Base-by-base conservation (phyloP, 2,888 invertebrate genomes). In the Eugnorisma glareosa region DNA sequence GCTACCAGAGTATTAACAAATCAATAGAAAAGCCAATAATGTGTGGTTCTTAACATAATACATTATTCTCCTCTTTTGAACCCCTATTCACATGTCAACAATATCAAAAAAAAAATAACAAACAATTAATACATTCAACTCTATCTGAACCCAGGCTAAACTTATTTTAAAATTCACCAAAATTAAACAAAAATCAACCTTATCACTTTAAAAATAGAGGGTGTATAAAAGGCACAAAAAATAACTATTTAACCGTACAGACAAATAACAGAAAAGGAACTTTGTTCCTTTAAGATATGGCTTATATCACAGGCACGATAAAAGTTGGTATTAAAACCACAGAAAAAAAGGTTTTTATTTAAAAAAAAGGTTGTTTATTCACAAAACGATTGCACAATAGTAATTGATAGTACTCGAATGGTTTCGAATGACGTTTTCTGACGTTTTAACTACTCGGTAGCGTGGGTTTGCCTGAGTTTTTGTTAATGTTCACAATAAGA, bases 331-430 rank as follows among this genome's bases (percentile, higher is more conserved):
- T 28, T 57, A 76, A 37, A 81, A 87, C 74, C 83, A 78, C 74
- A 79, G 10, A 31, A 90, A 92, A 92, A 92, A 92, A 92, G 89
- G 90, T 90, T 91, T 90, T 91, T 37, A 35, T n/a, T 5, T 48
- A 57, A 3, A 79, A 88, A 93, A 93, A 94, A 91, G 91, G 87
- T 92, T 91, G 92, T 93, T 93, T 89, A 91, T 93, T 92, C 92
- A 93, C 92, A 93, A 91, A 92, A 91, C 91, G 79, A 88, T 89
- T 89, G 82, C 90, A 94, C 94, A 96, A 95, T 93, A 89, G 96
- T 95, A 95, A 96, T 95, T 92, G 96, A 95, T 95, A 95, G 92
- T 92, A 92, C 90, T 91, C 91, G 91, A 92, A 89, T 91, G 94
- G 94, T 94, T 94, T 94, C 92, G 88, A 93, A 94, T 94, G 90